Evolutionary conservation across 2,888 invertebrate genomes (phyloP), one percentile per base, ranked within the genome.

Genomic region (Aethes cnicana): DNA sequence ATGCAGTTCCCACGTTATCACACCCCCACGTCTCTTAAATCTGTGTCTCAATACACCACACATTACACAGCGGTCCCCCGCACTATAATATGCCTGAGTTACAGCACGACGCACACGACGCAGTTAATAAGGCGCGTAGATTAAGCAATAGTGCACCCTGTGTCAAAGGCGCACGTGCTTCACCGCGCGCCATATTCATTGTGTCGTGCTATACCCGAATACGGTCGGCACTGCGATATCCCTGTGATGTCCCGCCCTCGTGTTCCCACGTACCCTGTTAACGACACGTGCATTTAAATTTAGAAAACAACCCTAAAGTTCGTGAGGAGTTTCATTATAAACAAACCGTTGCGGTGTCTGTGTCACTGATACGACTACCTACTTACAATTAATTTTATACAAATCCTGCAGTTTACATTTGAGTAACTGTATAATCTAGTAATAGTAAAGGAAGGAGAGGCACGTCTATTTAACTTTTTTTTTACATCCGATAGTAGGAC

Each of bases 1-100:
- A 44, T 52, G 52, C 37, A 44, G 59, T 77, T 77, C 81, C 74
- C 83, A 81, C 81, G 59, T 77, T 77, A 81, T 74, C 83, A 81
- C 81, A 77, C 74, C 68, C 66, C 63, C 77, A 77, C 69, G 71
- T 78, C 73, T 68, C 59, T 52, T 61, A 66, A 74, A 77, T 74
- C 74, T 69, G 57, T 61, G 68, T 67, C 63, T 65, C 12, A 39
- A 18, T 18, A 18, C 18, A 25, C 4, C 25, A n/a, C 7, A 30
- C 36, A 44, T 23, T 44, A 23, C 25, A 30, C n/a, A 12, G 11
- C 25, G 43, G 23, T 18, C 50, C 14, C 41, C 39, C 33, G 26
- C 8, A 32, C 26, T 11, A 32, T 33, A 25, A 37, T 18, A 36
- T 43, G 36, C 6, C 44, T n/a, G 32, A 16, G 33, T 25, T 25